A percentile compares a stretch with the other conserved stretches of the same genome.
These are phyloP conservation scores for Trachymyrmex septentrionalis DNA, from an alignment of 1,140 invertebrate genomes.

Conservation along the genomic window DNA sequence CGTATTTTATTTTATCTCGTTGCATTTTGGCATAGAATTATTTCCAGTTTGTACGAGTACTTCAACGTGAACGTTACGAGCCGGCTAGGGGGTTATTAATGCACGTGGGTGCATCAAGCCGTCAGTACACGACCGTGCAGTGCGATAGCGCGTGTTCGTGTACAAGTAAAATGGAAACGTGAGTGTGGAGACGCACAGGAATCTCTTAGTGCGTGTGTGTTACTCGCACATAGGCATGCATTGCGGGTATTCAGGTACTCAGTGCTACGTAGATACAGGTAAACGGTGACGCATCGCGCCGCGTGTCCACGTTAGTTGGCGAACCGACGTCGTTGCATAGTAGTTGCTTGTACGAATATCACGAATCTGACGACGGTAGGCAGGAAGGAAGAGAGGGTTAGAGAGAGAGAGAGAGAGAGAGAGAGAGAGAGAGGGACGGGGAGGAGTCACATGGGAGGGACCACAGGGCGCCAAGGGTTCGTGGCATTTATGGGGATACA, in stretches of 20 bases:
- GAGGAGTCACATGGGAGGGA: not conserved
- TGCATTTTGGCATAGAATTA: not conserved
- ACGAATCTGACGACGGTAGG: constrained; percentile 20
- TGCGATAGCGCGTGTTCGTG: constrained; percentile 3
- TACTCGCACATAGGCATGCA: no score
- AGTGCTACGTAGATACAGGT: constrained; percentile 11
- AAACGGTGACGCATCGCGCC: constrained; percentile 21
- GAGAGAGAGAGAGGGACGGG: not conserved
- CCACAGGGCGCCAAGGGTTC: constrained; percentile 59
- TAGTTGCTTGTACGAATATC: constrained; percentile 21
- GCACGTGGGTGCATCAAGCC: constrained; percentile 23
- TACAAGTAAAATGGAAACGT: constrained; percentile 20
- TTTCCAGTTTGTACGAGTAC: not conserved
- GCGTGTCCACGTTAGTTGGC: constrained; percentile 45
- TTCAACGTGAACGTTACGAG: not conserved
- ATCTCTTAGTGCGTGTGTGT: not conserved
- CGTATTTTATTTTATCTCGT: not conserved
- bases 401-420: not conserved
- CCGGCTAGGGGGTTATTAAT: constrained; percentile 10
- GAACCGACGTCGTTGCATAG: constrained; percentile 35
- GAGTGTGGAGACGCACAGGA: not conserved
- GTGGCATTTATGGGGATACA: constrained; percentile 75
- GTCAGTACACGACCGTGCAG: not conserved
- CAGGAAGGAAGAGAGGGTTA: not conserved
- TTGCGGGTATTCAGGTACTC: constrained; percentile 25